Evolutionary conservation across 2,888 invertebrate genomes (phyloP).

Genomic region (Lamellibrachia columna): DNA sequence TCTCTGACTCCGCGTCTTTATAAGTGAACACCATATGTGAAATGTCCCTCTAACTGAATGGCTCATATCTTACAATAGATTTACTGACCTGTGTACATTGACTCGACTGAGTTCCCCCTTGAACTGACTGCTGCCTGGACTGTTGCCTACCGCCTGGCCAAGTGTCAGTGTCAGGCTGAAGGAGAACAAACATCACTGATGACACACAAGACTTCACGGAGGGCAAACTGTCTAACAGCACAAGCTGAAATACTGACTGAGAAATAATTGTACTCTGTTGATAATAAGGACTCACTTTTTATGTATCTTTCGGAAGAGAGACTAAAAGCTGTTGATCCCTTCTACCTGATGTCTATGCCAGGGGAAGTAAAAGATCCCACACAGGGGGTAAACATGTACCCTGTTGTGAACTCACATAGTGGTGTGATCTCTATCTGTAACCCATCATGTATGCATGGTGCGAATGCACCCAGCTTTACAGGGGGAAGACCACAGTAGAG

Average conservation of each 20-base stretch:
- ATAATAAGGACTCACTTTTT: too few species aligned
- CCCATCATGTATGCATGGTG: too few species aligned
- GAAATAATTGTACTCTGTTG: background rate
- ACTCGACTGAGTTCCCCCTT: constrained; percentile 49
- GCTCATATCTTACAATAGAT: constrained; percentile 24
- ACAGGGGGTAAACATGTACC: too few species aligned
- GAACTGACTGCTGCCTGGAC: constrained; percentile 36
- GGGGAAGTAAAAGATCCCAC: too few species aligned
- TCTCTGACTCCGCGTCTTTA: background rate
- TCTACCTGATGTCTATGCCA: too few species aligned
- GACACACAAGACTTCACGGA: background rate
- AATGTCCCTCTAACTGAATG: constrained; percentile 34
- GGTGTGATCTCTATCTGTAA: too few species aligned
- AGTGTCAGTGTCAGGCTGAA: constrained; percentile 39
- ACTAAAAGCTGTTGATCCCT: too few species aligned
- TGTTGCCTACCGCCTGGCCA: constrained; percentile 28
- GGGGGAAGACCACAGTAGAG: too few species aligned
- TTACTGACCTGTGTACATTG: constrained; percentile 44
- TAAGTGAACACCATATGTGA: background rate
- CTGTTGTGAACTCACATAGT: too few species aligned
- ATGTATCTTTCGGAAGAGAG: too few species aligned
- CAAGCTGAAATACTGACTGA: background rate
- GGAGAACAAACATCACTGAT: background rate
- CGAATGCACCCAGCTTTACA: too few species aligned
- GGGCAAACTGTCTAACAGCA: background rate